Evolutionary conservation across 2,113 vertebrate genomes (phyloP).

Genomic region (Emydura subglobosa): DNA sequence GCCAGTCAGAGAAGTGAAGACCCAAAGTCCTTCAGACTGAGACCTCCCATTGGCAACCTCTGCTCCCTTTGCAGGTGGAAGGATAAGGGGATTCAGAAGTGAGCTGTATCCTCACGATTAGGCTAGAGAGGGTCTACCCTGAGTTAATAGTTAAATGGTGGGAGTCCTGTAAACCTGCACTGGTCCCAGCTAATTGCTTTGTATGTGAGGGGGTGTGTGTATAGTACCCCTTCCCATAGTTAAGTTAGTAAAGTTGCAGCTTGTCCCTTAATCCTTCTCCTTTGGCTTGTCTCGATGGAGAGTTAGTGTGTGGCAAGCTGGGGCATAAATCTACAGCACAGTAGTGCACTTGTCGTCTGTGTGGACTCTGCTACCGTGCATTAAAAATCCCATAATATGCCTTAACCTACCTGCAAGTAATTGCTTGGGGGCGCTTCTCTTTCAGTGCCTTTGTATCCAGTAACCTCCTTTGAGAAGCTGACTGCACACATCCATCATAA

Average conservation of each 20-base stretch:
- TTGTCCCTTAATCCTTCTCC: background rate
- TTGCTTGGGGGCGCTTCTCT: no score
- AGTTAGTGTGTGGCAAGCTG: no score
- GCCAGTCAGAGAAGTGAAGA: background rate
- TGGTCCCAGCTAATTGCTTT: background rate
- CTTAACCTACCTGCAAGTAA: no score
- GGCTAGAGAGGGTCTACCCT: background rate
- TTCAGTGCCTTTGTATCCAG: no score
- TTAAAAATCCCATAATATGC: no score
- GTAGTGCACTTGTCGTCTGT: no score
- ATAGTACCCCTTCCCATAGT: fast-evolving
- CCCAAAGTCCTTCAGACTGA: background rate
- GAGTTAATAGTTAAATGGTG: background rate
- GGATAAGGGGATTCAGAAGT: background rate
- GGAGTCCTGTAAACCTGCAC: background rate
- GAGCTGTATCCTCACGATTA: background rate
- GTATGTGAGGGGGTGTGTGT: background rate
- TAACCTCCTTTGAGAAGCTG: background rate
- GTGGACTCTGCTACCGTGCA: no score
- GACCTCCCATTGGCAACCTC: background rate
- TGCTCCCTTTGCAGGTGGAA: background rate
- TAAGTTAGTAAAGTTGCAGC: background rate
- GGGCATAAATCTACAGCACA: no score
- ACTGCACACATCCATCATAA: background rate
- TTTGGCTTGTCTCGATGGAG: no score